Percentiles rank a stretch among this genome's conserved stretches.
Conservation (phyloP, 2,888 invertebrate species). For the Campoplex capitator region DNA sequence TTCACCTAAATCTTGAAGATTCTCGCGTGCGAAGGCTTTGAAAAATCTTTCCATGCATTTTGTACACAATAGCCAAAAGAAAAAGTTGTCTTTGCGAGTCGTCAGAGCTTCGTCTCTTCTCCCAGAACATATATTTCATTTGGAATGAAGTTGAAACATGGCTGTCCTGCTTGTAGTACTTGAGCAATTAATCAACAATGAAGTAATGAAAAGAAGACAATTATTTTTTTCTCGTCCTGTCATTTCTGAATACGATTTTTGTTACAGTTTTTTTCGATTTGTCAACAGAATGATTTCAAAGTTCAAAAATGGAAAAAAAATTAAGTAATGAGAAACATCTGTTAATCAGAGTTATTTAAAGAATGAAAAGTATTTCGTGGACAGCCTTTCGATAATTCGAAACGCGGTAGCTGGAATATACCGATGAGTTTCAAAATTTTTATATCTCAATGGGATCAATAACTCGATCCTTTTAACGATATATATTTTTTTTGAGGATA, state of each 20-base stretch:
- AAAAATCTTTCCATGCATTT: background rate
- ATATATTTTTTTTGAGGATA: background rate
- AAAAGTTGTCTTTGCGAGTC: background rate
- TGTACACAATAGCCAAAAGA: background rate
- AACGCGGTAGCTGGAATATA: background rate
- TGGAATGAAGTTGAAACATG: background rate
- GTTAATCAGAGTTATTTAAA: no score
- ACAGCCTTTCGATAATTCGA: background rate
- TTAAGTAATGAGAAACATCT: no score
- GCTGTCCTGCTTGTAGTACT: background rate
- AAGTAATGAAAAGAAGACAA: background rate
- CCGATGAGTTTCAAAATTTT: background rate
- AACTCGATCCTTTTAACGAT: background rate
- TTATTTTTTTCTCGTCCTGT: background rate
- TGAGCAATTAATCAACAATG: background rate
- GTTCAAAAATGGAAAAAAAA: no score
- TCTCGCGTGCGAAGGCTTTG: background rate
- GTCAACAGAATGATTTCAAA: background rate
- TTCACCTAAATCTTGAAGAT: background rate
- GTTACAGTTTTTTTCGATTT: background rate
- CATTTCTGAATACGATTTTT: background rate
- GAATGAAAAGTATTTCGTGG: no score
- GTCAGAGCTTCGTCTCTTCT: background rate
- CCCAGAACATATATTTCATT: background rate
- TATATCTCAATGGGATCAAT: background rate